Evolutionary conservation across 1,140 invertebrate species (phyloP).

Genomic region (Grapholita molesta): DNA sequence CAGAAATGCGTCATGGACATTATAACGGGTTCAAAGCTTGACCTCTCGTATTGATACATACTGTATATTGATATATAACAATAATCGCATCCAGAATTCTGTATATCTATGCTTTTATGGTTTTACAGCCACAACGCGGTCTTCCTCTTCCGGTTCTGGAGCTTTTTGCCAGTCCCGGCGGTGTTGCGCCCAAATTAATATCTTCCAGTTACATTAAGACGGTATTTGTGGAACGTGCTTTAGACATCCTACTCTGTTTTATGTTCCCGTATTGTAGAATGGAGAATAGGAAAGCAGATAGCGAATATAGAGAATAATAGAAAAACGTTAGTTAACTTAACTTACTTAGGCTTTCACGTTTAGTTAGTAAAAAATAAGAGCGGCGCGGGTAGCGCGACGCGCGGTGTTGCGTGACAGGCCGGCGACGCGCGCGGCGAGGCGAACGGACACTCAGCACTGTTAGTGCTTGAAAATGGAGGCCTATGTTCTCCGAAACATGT

Average conservation of each 20-base stretch:
- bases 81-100: not conserved
- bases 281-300: not conserved
- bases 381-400: too few species aligned
- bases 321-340: not conserved
- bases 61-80: too few species aligned
- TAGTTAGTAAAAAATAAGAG: too few species aligned
- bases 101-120: not conserved
- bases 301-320: not conserved
- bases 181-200: not conserved
- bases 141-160: not conserved
- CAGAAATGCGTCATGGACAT: too few species aligned
- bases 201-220: not conserved
- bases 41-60: too few species aligned
- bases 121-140: not conserved
- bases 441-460: too few species aligned
- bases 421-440: too few species aligned
- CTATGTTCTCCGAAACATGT: too few species aligned
- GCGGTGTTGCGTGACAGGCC: too few species aligned
- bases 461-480: too few species aligned
- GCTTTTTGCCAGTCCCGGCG: not conserved
- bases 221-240: not conserved
- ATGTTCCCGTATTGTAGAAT: not conserved
- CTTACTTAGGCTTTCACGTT: too few species aligned
- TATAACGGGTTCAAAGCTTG: too few species aligned
- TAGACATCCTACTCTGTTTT: not conserved